Evolutionary conservation across 2,797 vertebrate genomes (phyloP).

Genomic region (Pseudomugil gertrudae): DNA sequence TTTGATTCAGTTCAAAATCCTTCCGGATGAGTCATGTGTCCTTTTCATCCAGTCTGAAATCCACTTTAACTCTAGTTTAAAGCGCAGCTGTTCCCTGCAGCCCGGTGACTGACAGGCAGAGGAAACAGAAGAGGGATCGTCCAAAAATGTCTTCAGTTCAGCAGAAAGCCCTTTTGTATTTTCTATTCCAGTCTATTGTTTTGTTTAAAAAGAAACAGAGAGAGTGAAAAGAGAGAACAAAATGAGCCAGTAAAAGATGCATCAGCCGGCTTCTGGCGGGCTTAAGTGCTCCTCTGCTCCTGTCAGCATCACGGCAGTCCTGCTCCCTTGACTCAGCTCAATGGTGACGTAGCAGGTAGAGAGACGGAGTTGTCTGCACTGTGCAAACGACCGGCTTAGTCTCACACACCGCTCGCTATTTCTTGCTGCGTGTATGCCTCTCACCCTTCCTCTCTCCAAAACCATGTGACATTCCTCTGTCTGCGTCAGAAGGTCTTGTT

Average conservation of each 20-base stretch:
- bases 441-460: slow-evolving; percentile 29
- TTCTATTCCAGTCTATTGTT: slow-evolving; percentile 9
- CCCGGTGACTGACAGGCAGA: slow-evolving; percentile 22
- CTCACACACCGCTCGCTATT: slow-evolving; percentile 28
- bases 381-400: slow-evolving; percentile 56
- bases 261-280: slow-evolving; percentile 51
- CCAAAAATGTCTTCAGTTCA: slow-evolving; percentile 42
- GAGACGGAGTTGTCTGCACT: slow-evolving; percentile 62
- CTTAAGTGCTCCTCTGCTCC: slow-evolving; percentile 50
- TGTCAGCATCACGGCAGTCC: slow-evolving; percentile 63
- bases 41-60: slow-evolving; percentile 28
- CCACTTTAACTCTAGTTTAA: slow-evolving; percentile 32
- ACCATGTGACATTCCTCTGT: slow-evolving; percentile 41
- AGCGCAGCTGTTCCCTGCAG: slow-evolving; percentile 20
- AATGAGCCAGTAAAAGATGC: slow-evolving; percentile 39
- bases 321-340: slow-evolving; percentile 55
- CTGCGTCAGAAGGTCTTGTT: slow-evolving; percentile 19
- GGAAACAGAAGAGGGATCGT: slow-evolving; percentile 15
- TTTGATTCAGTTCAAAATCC: slow-evolving; percentile 8
- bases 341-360: slow-evolving; percentile 66
- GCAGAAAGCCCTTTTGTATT: slow-evolving; percentile 12
- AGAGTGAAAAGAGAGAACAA: background rate
- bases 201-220: slow-evolving; percentile 4
- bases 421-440: slow-evolving; percentile 53
- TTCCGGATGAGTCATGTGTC: slow-evolving; percentile 24